These are phyloP conservation scores for Penelope pileata DNA, from an alignment of 2,113 vertebrate genomes.

Conservation along the genomic window DNA sequence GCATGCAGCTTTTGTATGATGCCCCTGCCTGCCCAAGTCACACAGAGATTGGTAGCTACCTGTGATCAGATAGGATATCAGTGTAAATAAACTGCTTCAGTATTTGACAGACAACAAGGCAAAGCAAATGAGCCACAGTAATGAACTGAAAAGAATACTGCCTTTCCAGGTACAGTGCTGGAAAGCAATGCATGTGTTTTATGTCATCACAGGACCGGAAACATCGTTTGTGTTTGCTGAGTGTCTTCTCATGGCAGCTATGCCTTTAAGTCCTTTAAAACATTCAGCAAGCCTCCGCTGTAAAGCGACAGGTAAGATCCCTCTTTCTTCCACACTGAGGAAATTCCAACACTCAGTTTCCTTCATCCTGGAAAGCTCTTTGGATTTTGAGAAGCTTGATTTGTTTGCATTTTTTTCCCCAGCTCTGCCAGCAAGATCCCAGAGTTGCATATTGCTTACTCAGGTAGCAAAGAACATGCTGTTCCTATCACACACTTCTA, in stretches of 20 bases:
- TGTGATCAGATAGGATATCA: background rate
- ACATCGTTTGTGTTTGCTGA: background rate
- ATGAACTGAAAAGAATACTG: background rate
- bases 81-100: background rate
- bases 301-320: background rate
- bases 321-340: background rate
- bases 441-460: background rate
- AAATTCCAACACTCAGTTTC: background rate
- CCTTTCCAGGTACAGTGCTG: background rate
- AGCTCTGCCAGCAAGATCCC: background rate
- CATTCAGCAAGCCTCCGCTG: background rate
- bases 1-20: background rate
- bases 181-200: background rate
- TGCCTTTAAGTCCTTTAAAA: background rate
- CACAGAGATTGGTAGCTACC: background rate
- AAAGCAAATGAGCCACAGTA: background rate
- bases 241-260: background rate
- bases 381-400: background rate
- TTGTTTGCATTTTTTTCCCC: background rate
- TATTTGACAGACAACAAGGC: background rate
- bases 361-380: background rate
- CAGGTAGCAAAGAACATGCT: accelerated
- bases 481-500: background rate
- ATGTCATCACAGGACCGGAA: background rate
- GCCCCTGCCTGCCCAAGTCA: background rate